phyloP scores from a whole-genome alignment of 2,888 invertebrate genomes.

The Dryococelus australis region DNA sequence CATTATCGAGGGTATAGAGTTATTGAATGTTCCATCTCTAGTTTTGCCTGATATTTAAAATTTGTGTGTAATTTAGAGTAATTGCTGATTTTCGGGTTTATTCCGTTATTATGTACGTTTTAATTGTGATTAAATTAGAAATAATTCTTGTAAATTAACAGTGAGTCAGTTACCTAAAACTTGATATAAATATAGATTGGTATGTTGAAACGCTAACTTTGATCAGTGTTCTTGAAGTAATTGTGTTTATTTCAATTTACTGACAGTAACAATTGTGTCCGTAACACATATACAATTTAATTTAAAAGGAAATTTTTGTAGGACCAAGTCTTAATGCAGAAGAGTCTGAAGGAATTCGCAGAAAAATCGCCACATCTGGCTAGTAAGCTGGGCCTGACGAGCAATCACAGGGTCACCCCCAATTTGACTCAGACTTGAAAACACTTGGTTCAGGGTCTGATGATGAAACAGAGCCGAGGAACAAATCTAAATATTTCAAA shows the following conservation, averaged over 20 bases:
- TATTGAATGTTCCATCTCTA: too few relatives aligned
- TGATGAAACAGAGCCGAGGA: constrained; percentile 63
- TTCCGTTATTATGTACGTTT: too few relatives aligned
- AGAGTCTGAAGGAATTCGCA: constrained; percentile 69
- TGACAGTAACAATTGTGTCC: not conserved
- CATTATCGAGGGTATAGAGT: too few relatives aligned
- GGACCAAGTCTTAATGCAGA: constrained; percentile 70
- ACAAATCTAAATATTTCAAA: constrained; percentile 63
- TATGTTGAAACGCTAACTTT: too few relatives aligned
- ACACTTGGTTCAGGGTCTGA: constrained; percentile 59
- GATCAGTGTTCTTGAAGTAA: not conserved
- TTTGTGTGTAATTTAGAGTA: too few relatives aligned
- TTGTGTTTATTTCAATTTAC: not conserved
- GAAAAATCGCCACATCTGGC: constrained; percentile 68
- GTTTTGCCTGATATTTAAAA: too few relatives aligned
- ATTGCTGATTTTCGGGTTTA: too few relatives aligned
- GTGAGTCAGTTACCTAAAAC: too few relatives aligned
- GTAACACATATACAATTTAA: not conserved
- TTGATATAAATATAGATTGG: too few relatives aligned
- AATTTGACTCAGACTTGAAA: constrained; percentile 46
- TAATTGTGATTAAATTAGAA: too few relatives aligned
- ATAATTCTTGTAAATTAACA: too few relatives aligned
- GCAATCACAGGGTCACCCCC: constrained; percentile 46
- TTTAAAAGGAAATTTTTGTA: constrained; percentile 47
- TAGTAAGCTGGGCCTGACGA: constrained; percentile 65